These are phyloP conservation scores for Marmota monax DNA, from an alignment of 2,113 vertebrate genomes.

Conservation along the genomic window DNA sequence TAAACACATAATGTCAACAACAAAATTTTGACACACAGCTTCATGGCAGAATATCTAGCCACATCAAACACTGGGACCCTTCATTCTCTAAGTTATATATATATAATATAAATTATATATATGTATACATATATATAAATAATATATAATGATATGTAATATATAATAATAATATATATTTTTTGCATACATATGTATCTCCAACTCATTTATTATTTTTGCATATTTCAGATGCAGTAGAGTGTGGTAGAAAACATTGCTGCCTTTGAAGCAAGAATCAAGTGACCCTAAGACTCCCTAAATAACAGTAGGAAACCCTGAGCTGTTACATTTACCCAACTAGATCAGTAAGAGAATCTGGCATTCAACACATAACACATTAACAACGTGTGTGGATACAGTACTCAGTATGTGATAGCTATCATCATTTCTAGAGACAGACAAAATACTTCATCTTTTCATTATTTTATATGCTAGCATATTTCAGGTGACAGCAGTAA, in stretches of 20 bases:
- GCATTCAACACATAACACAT: too few species aligned
- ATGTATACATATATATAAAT: too few species aligned
- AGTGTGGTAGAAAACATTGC: neutral
- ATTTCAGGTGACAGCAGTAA: neutral
- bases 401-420: neutral
- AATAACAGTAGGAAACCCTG: neutral
- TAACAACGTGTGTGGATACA: neutral
- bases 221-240: neutral
- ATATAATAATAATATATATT: neutral
- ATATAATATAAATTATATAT: too few species aligned
- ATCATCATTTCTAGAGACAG: neutral
- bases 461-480: neutral
- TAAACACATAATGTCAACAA: fast-evolving
- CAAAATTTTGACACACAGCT: neutral
- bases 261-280: neutral
- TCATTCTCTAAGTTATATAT: neutral
- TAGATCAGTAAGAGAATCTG: neutral
- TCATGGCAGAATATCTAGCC: too few species aligned
- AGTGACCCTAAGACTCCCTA: too few species aligned
- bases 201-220: neutral
- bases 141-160: too few species aligned
- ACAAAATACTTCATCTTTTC: neutral
- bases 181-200: neutral
- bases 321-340: neutral
- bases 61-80: fast-evolving